phyloP scores from a whole-genome alignment of 2,888 invertebrate species.

The Diarsia dahlii region DNA sequence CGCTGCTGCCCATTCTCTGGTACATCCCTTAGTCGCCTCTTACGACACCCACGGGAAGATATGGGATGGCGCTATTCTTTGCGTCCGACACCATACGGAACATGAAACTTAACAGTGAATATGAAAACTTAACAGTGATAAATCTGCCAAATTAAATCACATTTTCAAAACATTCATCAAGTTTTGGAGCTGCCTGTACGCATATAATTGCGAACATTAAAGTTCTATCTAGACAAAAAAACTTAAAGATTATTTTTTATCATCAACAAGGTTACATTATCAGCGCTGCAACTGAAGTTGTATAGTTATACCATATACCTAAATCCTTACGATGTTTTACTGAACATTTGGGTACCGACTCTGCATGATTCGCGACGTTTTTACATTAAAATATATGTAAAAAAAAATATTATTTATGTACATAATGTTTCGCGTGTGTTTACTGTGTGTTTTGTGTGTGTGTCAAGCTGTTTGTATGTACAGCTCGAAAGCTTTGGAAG shows the following conservation, averaged over 20 bases:
- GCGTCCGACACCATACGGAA: too few relatives aligned
- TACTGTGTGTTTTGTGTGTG: slow-evolving; percentile 52
- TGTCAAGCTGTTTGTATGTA: slow-evolving; percentile 67
- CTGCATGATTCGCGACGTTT: slow-evolving; percentile 29
- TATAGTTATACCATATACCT: slow-evolving; percentile 13
- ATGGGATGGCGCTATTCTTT: too few relatives aligned
- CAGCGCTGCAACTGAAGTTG: slow-evolving; percentile 36
- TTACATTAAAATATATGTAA: not conserved
- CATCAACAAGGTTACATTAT: slow-evolving; percentile 40
- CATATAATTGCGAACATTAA: not conserved
- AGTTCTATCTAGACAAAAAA: not conserved
- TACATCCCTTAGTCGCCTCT: too few relatives aligned
- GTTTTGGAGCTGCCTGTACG: slow-evolving; percentile 13
- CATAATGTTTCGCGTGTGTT: slow-evolving; percentile 43
- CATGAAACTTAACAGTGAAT: too few relatives aligned
- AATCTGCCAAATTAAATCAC: not conserved
- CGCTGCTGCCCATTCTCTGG: too few relatives aligned
- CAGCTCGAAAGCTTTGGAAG: slow-evolving; percentile 78
- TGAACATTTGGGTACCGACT: slow-evolving; percentile 30
- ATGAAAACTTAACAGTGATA: not conserved
- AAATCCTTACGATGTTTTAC: slow-evolving; percentile 21
- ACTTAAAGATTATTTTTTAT: slow-evolving; percentile 21
- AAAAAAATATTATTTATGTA: slow-evolving; percentile 7
- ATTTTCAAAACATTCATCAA: not conserved
- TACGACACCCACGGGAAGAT: too few relatives aligned